Percentiles rank a stretch among this genome's conserved stretches.
Evolutionary conservation across 2,113 vertebrate genomes (phyloP).

Genomic region (Oreochromis spilurus): DNA sequence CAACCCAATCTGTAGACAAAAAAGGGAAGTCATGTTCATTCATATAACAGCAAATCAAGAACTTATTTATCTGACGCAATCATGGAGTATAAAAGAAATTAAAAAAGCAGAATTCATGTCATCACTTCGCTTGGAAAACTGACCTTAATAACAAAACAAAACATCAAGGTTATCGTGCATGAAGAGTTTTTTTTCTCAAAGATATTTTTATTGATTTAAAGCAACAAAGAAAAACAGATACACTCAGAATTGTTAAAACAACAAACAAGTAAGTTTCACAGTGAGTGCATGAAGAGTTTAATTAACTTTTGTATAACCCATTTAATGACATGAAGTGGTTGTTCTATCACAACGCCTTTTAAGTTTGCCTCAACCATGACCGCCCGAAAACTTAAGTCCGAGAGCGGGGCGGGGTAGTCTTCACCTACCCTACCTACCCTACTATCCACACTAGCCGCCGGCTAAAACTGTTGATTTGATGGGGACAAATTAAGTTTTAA

Average conservation of each 20-base stretch:
- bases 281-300: background rate
- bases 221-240: too few species aligned
- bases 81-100: background rate
- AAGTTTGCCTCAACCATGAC: background rate
- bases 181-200: background rate
- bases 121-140: background rate
- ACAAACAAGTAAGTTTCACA: too few species aligned
- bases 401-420: background rate
- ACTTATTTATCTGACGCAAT: background rate
- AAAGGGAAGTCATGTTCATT: background rate
- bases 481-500: background rate
- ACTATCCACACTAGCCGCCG: background rate
- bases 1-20: conserved; percentile 81
- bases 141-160: background rate
- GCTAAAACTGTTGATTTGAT: background rate
- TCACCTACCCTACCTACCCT: too few species aligned
- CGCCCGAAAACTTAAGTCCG: background rate
- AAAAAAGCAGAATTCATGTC: background rate
- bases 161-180: background rate
- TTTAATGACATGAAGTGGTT: background rate
- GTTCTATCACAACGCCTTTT: background rate
- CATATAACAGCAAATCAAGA: background rate
- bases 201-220: too few species aligned
- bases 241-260: too few species aligned
- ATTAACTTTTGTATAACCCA: background rate